Conservation (phyloP, 1,140 invertebrate genomes). For the Mizuhopecten yessoensis region DNA sequence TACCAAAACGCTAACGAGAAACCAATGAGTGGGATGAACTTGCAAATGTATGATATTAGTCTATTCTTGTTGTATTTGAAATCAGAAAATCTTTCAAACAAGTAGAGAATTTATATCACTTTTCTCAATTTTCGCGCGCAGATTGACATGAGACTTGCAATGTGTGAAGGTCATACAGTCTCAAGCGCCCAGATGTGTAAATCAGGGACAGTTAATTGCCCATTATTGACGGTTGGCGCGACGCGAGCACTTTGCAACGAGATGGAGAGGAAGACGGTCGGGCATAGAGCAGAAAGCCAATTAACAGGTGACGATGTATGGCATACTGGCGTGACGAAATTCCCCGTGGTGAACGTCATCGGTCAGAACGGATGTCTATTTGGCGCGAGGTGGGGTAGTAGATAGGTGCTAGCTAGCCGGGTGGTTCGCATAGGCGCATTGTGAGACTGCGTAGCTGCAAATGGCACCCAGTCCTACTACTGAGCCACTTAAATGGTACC, state of each 20-base stretch:
- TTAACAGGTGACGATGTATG: constrained; percentile 24
- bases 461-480: too few species aligned
- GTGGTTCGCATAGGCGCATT: too few species aligned
- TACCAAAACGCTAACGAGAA: background rate
- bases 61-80: background rate
- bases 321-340: background rate
- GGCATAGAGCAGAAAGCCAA: constrained; percentile 31
- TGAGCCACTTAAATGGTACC: too few species aligned
- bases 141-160: background rate
- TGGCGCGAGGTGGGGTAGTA: too few species aligned
- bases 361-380: background rate
- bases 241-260: constrained; percentile 12
- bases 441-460: too few species aligned
- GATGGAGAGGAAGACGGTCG: background rate
- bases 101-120: background rate
- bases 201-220: constrained; percentile 16
- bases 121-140: constrained; percentile 2
- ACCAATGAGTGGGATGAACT: background rate
- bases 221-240: constrained; percentile 1
- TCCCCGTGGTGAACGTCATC: background rate
- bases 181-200: constrained; percentile 11
- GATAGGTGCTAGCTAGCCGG: too few species aligned
- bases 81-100: background rate
- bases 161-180: background rate
- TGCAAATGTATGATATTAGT: background rate